phyloP scores from a whole-genome alignment of 2,113 vertebrate species.

The Siniperca chuatsi region DNA sequence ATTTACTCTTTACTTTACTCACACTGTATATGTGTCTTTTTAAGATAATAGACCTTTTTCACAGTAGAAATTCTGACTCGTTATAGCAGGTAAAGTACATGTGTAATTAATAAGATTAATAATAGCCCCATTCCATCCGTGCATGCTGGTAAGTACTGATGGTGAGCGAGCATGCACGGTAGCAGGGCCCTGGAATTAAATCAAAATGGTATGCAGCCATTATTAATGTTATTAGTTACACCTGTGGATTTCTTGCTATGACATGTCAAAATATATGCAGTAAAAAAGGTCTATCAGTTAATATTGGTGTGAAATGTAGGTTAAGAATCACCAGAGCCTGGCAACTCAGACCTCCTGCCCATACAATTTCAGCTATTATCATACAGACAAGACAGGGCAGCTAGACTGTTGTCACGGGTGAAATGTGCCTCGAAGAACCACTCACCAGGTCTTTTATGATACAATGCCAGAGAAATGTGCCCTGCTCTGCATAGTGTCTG shows the following conservation, averaged over 20 bases:
- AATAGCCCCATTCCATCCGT: not conserved
- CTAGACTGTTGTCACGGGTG: conserved; percentile 8
- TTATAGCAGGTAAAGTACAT: not conserved
- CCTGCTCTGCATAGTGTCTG: conserved; percentile 11
- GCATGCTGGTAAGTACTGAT: not conserved
- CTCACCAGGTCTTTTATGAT: conserved; percentile 29
- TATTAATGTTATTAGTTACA: not conserved
- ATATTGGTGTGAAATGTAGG: not conserved
- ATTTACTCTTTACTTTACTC: not conserved
- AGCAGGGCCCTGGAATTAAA: not conserved
- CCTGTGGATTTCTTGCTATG: not conserved
- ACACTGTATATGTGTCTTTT: not conserved
- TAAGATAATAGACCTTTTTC: not conserved
- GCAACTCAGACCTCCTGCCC: not conserved
- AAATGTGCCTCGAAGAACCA: conserved; percentile 14
- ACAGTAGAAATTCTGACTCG: not conserved
- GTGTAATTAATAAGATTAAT: not conserved
- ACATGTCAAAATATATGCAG: not conserved
- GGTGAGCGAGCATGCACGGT: not conserved
- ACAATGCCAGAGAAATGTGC: not conserved
- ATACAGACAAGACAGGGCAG: conserved; percentile 14
- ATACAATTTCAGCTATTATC: conserved; percentile 26
- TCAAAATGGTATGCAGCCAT: not conserved
- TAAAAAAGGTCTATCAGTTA: conserved; percentile 3
- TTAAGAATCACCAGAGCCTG: not conserved